Conservation (phyloP, 2,888 invertebrate genomes). For the Drosophila atripex region DNA sequence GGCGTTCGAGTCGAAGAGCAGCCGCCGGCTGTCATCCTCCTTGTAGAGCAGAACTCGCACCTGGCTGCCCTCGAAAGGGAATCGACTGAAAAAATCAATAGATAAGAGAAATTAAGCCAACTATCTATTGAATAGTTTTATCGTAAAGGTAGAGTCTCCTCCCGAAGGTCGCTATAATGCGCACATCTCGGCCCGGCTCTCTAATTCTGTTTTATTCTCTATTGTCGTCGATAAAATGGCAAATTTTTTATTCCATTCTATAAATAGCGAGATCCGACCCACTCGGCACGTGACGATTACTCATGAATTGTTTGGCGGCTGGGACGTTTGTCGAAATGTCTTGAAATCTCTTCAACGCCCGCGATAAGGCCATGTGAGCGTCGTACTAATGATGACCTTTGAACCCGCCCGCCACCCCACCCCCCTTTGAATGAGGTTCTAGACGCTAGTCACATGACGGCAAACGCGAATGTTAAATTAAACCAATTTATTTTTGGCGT, state of each 20-base stretch:
- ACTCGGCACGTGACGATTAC: conserved; percentile 81
- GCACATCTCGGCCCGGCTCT: conserved; percentile 36
- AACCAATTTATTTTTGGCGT: conserved; percentile 35
- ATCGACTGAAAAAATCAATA: conserved; percentile 79
- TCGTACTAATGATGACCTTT: conserved; percentile 24
- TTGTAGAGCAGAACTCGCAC: conserved; percentile 92
- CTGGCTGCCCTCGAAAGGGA: conserved; percentile 88
- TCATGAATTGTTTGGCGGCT: conserved; percentile 43
- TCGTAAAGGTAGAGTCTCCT: not conserved
- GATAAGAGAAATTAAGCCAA: not conserved
- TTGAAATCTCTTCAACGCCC: too few relatives aligned
- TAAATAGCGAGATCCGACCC: conserved; percentile 66
- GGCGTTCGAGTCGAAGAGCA: conserved; percentile 92
- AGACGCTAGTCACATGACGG: conserved; percentile 36
- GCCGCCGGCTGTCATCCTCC: conserved; percentile 92
- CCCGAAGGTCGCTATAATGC: conserved; percentile 32
- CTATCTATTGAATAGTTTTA: not conserved
- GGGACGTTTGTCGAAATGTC: too few relatives aligned
- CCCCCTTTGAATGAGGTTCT: conserved; percentile 6
- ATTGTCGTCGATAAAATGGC: conserved; percentile 44
- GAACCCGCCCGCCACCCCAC: too few relatives aligned
- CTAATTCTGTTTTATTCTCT: conserved; percentile 36
- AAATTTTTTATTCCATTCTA: conserved; percentile 54
- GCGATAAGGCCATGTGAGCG: conserved; percentile 19
- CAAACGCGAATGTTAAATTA: conserved; percentile 32